phyloP scores from a whole-genome alignment of 1,140 invertebrate species.

The Drosophila nigrodunni region DNA sequence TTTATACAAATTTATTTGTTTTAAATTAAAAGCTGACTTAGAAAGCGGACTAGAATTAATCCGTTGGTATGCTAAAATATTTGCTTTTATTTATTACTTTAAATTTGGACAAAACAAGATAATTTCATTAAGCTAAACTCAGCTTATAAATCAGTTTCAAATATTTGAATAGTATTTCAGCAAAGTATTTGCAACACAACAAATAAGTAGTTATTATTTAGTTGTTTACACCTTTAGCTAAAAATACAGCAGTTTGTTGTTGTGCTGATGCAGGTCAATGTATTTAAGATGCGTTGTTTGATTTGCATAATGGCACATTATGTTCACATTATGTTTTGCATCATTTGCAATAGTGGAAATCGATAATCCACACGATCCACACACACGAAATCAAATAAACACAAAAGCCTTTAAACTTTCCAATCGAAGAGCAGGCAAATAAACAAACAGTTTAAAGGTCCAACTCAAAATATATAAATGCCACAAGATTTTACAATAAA shows the following conservation, averaged over 20 bases:
- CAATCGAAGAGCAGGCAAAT: conserved; percentile 59
- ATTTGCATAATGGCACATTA: conserved; percentile 40
- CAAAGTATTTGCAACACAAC: too few species aligned
- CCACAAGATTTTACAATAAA: conserved; percentile 44
- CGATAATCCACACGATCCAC: conserved; percentile 11
- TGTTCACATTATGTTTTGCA: conserved; percentile 43
- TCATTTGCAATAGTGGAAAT: conserved; percentile 54
- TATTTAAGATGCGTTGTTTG: conserved; percentile 16
- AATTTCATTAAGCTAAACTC: too few species aligned
- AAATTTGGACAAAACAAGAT: too few species aligned
- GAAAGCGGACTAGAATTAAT: too few species aligned
- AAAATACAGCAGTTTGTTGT: conserved; percentile 19
- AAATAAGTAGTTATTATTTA: background rate
- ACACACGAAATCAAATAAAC: background rate
- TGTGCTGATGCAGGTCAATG: conserved; percentile 39
- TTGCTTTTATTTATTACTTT: background rate
- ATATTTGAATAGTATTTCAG: too few species aligned
- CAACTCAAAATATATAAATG: conserved; percentile 35
- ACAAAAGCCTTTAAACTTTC: conserved; percentile 59
- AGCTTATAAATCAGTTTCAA: too few species aligned
- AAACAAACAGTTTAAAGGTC: conserved; percentile 20
- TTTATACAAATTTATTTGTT: too few species aligned
- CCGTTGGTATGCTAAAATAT: too few species aligned
- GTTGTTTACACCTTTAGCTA: background rate
- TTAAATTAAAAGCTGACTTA: too few species aligned